phyloP scores from a whole-genome alignment of 2,113 vertebrate species.

The Ailuropoda melanoleuca region DNA sequence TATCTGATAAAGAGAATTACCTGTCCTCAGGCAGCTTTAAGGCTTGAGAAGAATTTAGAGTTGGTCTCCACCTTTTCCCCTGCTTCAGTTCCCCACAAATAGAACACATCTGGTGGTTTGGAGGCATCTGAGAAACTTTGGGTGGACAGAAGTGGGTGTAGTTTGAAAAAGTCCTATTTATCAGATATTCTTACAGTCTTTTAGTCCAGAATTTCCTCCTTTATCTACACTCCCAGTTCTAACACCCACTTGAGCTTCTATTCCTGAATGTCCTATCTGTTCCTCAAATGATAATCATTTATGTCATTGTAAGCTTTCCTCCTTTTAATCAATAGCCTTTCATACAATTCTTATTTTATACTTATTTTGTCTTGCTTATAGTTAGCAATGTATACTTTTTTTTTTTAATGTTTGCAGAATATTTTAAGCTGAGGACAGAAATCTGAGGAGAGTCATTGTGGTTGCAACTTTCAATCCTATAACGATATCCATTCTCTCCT shows the following conservation, averaged over 20 bases:
- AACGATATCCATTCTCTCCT: not conserved
- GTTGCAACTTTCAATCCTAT: not conserved
- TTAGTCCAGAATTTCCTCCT: not conserved
- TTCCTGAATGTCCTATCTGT: not conserved
- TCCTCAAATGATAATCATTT: slow-evolving; percentile 17
- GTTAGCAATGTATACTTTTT: not conserved
- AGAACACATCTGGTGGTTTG: not conserved
- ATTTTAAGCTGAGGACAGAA: not conserved
- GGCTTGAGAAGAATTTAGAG: not conserved
- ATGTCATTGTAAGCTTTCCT: not conserved
- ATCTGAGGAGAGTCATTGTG: not conserved
- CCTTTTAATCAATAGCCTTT: not conserved
- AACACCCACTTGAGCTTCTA: not conserved
- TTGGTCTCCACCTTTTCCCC: not conserved
- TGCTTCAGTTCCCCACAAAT: not conserved
- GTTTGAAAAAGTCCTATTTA: not conserved
- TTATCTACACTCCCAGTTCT: not conserved
- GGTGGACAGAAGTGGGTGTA: not conserved
- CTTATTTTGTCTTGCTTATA: not conserved
- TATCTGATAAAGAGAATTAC: not conserved
- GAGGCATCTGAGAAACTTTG: not conserved
- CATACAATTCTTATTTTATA: not conserved
- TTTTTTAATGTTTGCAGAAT: not conserved
- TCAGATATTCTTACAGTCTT: not conserved
- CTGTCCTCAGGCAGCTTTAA: not conserved